Conservation (phyloP, 2,888 invertebrate genomes). For the Volucella zonaria region DNA sequence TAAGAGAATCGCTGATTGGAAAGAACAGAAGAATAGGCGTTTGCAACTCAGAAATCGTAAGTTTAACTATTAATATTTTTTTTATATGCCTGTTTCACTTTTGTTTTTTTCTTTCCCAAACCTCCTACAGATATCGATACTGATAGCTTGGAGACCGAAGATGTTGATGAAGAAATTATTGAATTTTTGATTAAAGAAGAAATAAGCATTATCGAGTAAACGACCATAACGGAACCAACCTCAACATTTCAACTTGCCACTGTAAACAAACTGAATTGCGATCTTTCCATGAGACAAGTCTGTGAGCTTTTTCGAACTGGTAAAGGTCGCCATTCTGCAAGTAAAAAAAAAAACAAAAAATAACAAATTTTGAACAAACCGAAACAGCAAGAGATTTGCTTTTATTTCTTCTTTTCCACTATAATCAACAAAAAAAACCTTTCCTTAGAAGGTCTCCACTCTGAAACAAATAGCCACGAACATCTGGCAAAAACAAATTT, state of each 20-base stretch:
- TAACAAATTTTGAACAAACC: conserved; percentile 22
- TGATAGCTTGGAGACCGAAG: conserved; percentile 95
- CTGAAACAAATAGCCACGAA: neutral
- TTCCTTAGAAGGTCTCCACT: conserved; percentile 1
- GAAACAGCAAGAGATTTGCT: conserved; percentile 25
- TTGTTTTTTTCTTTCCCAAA: conserved; percentile 74
- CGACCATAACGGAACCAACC: conserved; percentile 62
- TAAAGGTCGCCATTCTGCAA: conserved; percentile 60
- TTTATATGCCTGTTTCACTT: neutral
- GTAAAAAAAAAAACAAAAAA: conserved; percentile 30
- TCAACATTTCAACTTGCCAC: conserved; percentile 55
- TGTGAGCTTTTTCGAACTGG: neutral
- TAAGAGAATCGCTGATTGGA: conserved; percentile 89
- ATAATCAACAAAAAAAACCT: neutral
- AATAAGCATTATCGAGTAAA: conserved; percentile 89
- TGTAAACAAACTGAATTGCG: conserved; percentile 42
- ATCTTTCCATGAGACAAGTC: conserved; percentile 43
- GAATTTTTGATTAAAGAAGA: conserved; percentile 99
- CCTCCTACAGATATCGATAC: conserved; percentile 92
- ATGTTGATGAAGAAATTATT: conserved; percentile 96
- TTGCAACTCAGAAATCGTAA: conserved; percentile 93
- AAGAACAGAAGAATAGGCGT: conserved; percentile 90
- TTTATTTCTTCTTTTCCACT: conserved; percentile 25
- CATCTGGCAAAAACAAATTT: conserved; percentile 26
- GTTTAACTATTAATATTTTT: conserved; percentile 79